Evolutionary conservation across 64 coral and sea anemone species (phyloP), one percentile per base, ranked within the genome.

Genomic region (Catalaphyllia jardinei): DNA sequence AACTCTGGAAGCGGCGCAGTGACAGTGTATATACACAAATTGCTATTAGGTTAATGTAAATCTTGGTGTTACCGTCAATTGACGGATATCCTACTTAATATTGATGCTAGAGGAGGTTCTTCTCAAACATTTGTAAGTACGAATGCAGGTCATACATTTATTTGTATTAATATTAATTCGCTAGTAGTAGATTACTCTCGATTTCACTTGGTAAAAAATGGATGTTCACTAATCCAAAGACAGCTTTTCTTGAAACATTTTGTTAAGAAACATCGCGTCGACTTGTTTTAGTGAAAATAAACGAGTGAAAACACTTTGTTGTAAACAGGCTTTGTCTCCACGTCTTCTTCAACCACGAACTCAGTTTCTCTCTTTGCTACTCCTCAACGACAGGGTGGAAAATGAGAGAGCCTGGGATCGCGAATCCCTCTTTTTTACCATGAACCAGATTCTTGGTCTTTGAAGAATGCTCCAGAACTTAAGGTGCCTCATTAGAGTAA

Each of bases 211-310:
- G n/a, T 50, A 25, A 55, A 78, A 28, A 79, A 79, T 79, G 76
- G 76, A 79, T 75, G 17, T 20, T 79, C 51, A 16, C 22, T 27
- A 28, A 79, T 79, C 76, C 52, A 79, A 79, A 29, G 76, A 57
- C 5, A 14, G 3, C 9, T 11, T 79, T 29, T 55, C 46, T 27
- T n/a, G 8, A 52, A 78, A 28, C 19, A 25, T 10, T 29, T n/a
- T 59, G 22, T 24, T 19, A 65, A 18, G 62, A 69, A 69, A 69
- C 22, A 69, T 69, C 65, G 7, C 24, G 65, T 69, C 46, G 22
- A 59, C 24, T 46, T 55, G 49, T 75, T 55, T 79, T 55, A 57
- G 49, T 79, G 76, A 55, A 46, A 79, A 55, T 55, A 51, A 46
- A 69, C 65, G 65, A 69, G 65, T 69, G 65, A 28, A 25, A 69